Evolutionary conservation across 1,140 invertebrate genomes (phyloP).

Genomic region (Idris sp.): DNA sequence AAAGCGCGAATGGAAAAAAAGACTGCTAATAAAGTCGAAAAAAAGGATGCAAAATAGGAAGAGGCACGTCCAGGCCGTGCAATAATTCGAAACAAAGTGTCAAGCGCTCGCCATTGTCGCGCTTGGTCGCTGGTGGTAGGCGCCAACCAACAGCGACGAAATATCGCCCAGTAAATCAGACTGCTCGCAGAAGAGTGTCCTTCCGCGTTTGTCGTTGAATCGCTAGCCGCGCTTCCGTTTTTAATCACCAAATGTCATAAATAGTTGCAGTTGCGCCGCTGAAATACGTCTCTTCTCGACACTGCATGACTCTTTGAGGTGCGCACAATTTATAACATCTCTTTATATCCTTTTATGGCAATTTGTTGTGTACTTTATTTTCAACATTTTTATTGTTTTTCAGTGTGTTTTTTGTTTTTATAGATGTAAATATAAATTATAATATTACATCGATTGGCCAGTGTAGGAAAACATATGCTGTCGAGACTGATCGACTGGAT

Average conservation of each 20-base stretch:
- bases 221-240: constrained; percentile 66
- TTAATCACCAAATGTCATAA: constrained; percentile 67
- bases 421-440: background rate
- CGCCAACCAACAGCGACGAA: constrained; percentile 73
- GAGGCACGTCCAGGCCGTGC: constrained; percentile 67
- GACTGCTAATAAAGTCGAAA: constrained; percentile 63
- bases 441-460: background rate
- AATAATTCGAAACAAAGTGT: constrained; percentile 76
- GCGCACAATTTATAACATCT: constrained; percentile 3
- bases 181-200: constrained; percentile 68
- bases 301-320: constrained; percentile 19
- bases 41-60: constrained; percentile 67
- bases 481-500: constrained; percentile 4
- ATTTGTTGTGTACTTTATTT: too few species aligned
- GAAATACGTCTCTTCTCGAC: constrained; percentile 52
- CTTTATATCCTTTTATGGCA: constrained; percentile 1
- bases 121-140: constrained; percentile 71
- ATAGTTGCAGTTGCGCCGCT: constrained; percentile 51
- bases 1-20: constrained; percentile 64
- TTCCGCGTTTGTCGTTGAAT: constrained; percentile 63
- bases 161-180: constrained; percentile 77
- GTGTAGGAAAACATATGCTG: constrained; percentile 31
- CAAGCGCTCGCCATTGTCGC: constrained; percentile 74
- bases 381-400: too few species aligned
- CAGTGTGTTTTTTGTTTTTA: background rate